A percentile compares a stretch with the other conserved stretches of the same genome.
These are phyloP conservation scores for Leptatherina wallacei DNA, from an alignment of 2,797 vertebrate species.

Conservation along the genomic window DNA sequence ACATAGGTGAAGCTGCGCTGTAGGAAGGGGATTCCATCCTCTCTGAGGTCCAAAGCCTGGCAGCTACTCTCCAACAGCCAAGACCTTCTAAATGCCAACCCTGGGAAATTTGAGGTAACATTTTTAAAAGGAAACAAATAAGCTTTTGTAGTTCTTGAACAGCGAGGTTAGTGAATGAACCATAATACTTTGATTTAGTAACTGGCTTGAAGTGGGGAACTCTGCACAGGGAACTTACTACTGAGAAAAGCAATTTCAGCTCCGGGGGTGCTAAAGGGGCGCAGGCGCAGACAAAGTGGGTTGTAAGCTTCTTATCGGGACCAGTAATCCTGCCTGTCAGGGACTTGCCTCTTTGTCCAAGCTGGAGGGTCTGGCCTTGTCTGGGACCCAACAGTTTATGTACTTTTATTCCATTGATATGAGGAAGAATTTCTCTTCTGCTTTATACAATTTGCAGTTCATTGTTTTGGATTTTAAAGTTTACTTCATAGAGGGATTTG, in stretches of 20 bases:
- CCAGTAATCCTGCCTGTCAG: conserved; percentile 63
- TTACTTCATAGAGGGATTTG: conserved; percentile 1
- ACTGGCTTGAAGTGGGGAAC: conserved; percentile 9
- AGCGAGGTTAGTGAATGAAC: background rate
- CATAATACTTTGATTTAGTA: background rate
- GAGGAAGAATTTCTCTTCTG: conserved; percentile 3
- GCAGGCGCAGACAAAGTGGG: conserved; percentile 30
- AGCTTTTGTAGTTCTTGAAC: background rate
- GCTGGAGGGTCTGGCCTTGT: conserved; percentile 25
- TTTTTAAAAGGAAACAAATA: background rate
- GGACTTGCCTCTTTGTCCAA: conserved; percentile 14
- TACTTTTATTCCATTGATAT: conserved; percentile 24
- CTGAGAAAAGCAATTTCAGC: conserved; percentile 36
- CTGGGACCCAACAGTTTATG: conserved; percentile 10
- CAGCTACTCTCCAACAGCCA: conserved; percentile 91
- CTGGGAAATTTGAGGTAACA: conserved; percentile 89
- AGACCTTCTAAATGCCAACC: conserved; percentile 88
- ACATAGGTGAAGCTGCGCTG: conserved; percentile 91
- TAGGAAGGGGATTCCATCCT: conserved; percentile 92
- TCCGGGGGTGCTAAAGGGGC: conserved; percentile 39
- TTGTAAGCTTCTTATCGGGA: conserved; percentile 74
- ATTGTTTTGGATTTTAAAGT: background rate
- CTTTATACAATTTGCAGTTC: background rate
- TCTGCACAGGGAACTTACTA: conserved; percentile 15
- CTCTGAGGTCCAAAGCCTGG: conserved; percentile 90